Evolutionary conservation across 2,888 invertebrate species (phyloP).

Genomic region (Pammene fasciana): DNA sequence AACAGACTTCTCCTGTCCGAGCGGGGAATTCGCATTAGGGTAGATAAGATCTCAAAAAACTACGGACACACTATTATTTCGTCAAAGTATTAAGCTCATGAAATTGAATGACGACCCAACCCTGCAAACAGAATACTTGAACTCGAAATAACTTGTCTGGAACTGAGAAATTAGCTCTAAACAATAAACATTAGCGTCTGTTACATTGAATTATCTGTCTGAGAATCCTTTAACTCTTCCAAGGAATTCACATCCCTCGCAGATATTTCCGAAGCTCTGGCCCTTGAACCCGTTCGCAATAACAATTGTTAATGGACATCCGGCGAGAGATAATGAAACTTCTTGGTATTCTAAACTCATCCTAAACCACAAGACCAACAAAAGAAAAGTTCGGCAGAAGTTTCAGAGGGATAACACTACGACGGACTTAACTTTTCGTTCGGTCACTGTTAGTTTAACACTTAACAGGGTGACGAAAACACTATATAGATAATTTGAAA

Average conservation of each 20-base stretch:
- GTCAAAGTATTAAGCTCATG: conserved; percentile 3
- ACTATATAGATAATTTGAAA: conserved; percentile 31
- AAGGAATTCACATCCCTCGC: conserved; percentile 39
- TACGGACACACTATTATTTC: neutral
- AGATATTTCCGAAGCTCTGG: conserved; percentile 48
- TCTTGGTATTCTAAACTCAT: conserved; percentile 52
- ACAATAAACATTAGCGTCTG: neutral
- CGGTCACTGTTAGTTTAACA: neutral
- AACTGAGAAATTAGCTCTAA: neutral
- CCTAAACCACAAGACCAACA: conserved; percentile 21
- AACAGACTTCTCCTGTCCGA: conserved; percentile 12
- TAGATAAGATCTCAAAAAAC: conserved; percentile 24
- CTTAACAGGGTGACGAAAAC: conserved; percentile 13
- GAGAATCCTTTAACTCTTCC: conserved; percentile 24
- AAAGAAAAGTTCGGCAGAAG: conserved; percentile 24
- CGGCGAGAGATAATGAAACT: conserved; percentile 54
- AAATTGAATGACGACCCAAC: neutral
- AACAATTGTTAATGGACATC: conserved; percentile 66
- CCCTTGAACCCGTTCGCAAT: conserved; percentile 60
- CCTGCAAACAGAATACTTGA: conserved; percentile 8
- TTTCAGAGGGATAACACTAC: conserved; percentile 8
- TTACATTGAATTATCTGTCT: conserved; percentile 16
- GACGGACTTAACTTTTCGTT: conserved; percentile 4
- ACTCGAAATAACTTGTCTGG: conserved; percentile 23
- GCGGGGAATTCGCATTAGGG: conserved; percentile 16